Evolutionary conservation across 2,888 invertebrate genomes (phyloP), one percentile per base, ranked within the genome.

Genomic region (Pelosia muscerda): DNA sequence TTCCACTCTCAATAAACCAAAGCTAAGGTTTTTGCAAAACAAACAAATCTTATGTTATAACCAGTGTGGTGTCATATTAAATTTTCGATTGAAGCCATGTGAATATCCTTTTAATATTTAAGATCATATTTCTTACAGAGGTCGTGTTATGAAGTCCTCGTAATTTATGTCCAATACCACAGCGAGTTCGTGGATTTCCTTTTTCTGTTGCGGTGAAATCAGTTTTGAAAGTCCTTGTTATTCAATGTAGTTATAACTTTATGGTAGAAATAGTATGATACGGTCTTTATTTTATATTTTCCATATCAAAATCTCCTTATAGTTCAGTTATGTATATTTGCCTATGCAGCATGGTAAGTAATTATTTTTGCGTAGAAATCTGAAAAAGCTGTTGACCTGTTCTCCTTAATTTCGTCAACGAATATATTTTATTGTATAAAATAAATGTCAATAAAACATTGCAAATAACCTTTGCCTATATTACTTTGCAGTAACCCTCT

Each of bases 101-200:
- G 58, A 67, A 67, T 63, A 67, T 63, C 58, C 67, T 67, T 63
- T 67, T 58, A 63, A 63, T 66, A 66, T 66, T 62, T 23, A 42
- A 28, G 57, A 62, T 66, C 56, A 62, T 67, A 67, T 67, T 63
- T 63, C 63, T 67, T 58, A 25, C 42, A 11, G 53, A 63, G 63
- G 63, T 67, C 66, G 62, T 31, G 31, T 67, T 67, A 67, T 67
- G 63, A 63, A 59, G 31, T 67, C 26, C 26, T 67, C 34, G 49
- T 63, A 63, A 67, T 63, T 67, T 63, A 67, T 67, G 53, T 63
- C 55, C 59, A 8, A 53, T 55, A 38, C 28, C 25, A 8, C 25
- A 57, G 58, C 19, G 53, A 31, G 31, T 25, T 22, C 22, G 58
- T 49, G 19, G 13, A 57, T 31, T 63, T 31, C 22, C 28, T 58